phyloP scores from a whole-genome alignment of 2,797 vertebrate species.

The Coranthus polyacanthus region DNA sequence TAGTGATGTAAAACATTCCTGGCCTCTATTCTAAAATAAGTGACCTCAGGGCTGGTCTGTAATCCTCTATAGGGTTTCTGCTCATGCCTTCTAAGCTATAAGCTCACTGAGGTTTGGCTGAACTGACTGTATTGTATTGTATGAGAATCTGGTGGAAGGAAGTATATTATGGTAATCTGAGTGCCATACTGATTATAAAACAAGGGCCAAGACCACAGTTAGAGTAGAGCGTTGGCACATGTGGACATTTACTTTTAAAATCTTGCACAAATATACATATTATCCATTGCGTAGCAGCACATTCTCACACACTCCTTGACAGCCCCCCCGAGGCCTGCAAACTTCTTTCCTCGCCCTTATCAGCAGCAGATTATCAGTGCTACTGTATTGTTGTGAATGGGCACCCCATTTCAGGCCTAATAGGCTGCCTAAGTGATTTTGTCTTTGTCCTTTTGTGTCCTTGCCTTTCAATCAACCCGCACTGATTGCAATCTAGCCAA shows the following conservation, averaged over 20 bases:
- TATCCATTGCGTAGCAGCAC: conserved; percentile 17
- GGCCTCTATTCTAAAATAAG: conserved; percentile 52
- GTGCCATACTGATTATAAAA: conserved; percentile 31
- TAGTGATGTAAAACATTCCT: conserved; percentile 66
- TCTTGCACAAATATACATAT: not conserved
- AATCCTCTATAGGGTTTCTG: conserved; percentile 60
- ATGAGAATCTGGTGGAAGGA: conserved; percentile 31
- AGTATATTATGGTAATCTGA: conserved; percentile 53
- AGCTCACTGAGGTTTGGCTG: conserved; percentile 49
- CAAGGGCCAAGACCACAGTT: conserved; percentile 34
- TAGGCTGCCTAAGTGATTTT: conserved; percentile 80
- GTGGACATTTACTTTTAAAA: not conserved
- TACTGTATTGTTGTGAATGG: conserved; percentile 71
- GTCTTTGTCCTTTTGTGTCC: conserved; percentile 84
- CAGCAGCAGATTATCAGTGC: conserved; percentile 69
- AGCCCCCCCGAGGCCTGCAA: conserved; percentile 56
- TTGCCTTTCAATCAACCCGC: conserved; percentile 79
- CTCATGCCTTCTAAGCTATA: conserved; percentile 43
- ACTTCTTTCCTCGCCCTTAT: conserved; percentile 64
- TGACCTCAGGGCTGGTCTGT: conserved; percentile 44
- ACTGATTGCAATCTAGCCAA: conserved; percentile 81
- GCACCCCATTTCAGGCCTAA: conserved; percentile 64
- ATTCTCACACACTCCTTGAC: conserved; percentile 37
- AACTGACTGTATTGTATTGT: conserved; percentile 27
- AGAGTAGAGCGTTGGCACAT: conserved; percentile 11